Evolutionary conservation across 2,113 vertebrate species (phyloP).

Genomic region (Felis chaus): DNA sequence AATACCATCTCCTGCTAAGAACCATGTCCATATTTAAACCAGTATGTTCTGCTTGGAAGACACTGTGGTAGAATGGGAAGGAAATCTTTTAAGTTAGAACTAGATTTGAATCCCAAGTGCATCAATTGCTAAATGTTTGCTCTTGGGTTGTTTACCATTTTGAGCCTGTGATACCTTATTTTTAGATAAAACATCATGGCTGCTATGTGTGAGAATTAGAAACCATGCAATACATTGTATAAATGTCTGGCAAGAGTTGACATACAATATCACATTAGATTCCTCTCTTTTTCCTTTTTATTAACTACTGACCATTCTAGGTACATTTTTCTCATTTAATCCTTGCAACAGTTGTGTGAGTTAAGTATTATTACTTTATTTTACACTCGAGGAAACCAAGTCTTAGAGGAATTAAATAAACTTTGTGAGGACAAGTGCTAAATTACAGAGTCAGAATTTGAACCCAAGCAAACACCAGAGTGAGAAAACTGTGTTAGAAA

Average conservation of each 20-base stretch:
- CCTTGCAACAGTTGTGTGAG: background rate
- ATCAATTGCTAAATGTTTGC: background rate
- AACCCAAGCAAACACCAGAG: background rate
- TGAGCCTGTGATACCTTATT: background rate
- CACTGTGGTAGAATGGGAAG: background rate
- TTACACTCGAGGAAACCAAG: background rate
- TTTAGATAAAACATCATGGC: background rate
- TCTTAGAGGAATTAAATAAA: background rate
- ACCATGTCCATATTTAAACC: background rate
- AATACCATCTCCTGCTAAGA: background rate
- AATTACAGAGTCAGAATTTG: background rate
- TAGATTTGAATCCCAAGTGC: background rate
- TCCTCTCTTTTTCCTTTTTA: background rate
- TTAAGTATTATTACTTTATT: background rate
- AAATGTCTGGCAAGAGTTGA: background rate
- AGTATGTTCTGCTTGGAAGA: background rate
- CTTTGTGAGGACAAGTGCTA: background rate
- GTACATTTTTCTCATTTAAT: background rate
- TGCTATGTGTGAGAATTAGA: background rate
- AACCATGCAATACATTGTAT: background rate
- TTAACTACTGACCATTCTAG: background rate
- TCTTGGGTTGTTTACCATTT: background rate
- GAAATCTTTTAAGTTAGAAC: background rate
- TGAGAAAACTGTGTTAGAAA: background rate
- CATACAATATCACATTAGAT: background rate